Evolutionary conservation across 1,140 invertebrate genomes (phyloP), one percentile per base, ranked within the genome.

Genomic region (Drosophila ercepeae): DNA sequence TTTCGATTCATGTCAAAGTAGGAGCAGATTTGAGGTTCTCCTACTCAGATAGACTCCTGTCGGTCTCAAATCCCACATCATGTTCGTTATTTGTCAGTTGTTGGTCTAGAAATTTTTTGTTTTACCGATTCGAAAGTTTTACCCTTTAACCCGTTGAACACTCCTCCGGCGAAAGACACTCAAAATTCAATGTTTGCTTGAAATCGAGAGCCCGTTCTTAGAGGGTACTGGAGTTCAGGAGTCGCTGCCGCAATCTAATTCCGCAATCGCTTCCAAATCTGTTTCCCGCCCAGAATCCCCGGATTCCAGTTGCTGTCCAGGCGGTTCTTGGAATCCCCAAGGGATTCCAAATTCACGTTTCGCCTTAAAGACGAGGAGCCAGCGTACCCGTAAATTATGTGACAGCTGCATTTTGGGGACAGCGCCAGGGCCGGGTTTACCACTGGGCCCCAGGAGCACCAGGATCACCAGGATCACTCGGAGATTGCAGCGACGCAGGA

Each of bases 161-260:
- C 70, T 83, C 79, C 79, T 72, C 75, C 75, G 65, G 70, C 70
- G 57, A 58, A 65, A 74, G 68, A 69, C 54, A 60, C 45, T 55
- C 55, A 49, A 88, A 88, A 88, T 89, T 88, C 83, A 63, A 88
- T 88, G 82, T 88, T 88, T 68, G 55, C 61, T 64, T 88, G 70
- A 78, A 59, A 75, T 61, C 55, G 29, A n/a, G 41, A 58, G 41
- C 52, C 49, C 60, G 58, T 52, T 53, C 52, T 50, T 82, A 58
- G 55, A 82, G 77, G 72, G 78, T 78, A 88, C 77, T 77, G 77
- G 45, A 6, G 36, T 39, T 63, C 32, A 46, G 67, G 75, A 74
- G 59, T 42, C 51, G 63, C 50, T 39, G 50, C 13, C n/a, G 41
- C 21, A 18, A 18, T n/a, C 23, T 19, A 39, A 39, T 4, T 13